Percentiles rank a stretch among this genome's conserved stretches.
Evolutionary conservation across 1,140 invertebrate species (phyloP).

Genomic region (Colletes latitarsis): DNA sequence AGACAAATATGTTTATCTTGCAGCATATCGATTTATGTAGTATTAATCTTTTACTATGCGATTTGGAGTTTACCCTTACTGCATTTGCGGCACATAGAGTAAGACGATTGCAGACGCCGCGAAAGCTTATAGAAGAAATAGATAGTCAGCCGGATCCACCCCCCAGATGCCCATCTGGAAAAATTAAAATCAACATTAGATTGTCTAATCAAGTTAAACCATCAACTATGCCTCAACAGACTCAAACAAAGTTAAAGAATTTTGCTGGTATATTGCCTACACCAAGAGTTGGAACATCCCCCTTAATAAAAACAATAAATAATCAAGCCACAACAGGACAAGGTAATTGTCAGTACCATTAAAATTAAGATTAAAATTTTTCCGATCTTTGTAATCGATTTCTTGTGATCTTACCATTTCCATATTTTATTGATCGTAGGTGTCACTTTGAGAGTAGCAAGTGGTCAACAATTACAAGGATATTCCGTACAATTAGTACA

Average conservation of each 20-base stretch:
- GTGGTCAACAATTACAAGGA: slow-evolving; percentile 80
- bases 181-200: slow-evolving; percentile 83
- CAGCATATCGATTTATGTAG: slow-evolving; percentile 87
- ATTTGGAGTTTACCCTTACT: slow-evolving; percentile 87
- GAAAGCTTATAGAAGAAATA: slow-evolving; percentile 89
- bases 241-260: slow-evolving; percentile 73
- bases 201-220: slow-evolving; percentile 77
- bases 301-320: slow-evolving; percentile 73
- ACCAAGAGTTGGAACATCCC: slow-evolving; percentile 78
- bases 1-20: slow-evolving; percentile 70
- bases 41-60: slow-evolving; percentile 87
- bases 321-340: slow-evolving; percentile 71
- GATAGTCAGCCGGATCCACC: slow-evolving; percentile 83
- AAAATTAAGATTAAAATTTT: background rate
- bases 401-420: background rate
- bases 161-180: slow-evolving; percentile 86
- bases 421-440: slow-evolving; percentile 66
- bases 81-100: slow-evolving; percentile 93
- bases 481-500: slow-evolving; percentile 84
- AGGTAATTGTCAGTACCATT: slow-evolving; percentile 61
- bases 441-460: slow-evolving; percentile 79
- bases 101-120: slow-evolving; percentile 87
- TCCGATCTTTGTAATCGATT: background rate
- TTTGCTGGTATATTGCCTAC: slow-evolving; percentile 73
- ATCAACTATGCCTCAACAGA: slow-evolving; percentile 55